Conservation (phyloP, 2,888 invertebrate genomes). For the Ethmia dodecea region DNA sequence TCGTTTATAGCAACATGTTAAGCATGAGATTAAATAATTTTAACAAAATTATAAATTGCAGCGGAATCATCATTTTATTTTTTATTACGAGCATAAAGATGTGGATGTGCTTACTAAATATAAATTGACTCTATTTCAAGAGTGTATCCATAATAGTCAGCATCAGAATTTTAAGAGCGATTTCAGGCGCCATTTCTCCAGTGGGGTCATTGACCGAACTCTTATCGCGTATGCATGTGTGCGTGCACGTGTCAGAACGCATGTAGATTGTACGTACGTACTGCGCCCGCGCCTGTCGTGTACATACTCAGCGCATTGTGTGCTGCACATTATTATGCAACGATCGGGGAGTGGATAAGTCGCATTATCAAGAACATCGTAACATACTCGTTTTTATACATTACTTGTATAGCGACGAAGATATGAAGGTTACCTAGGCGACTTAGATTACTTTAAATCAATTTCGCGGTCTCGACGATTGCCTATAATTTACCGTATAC, state of each 20-base stretch:
- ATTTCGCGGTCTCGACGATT: too few relatives aligned
- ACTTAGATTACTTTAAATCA: too few relatives aligned
- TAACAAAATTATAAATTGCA: too few relatives aligned
- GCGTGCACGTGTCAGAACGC: slow-evolving; percentile 35
- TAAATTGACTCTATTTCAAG: background rate
- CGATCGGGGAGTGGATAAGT: slow-evolving; percentile 43
- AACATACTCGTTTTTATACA: too few relatives aligned
- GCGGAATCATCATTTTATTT: too few relatives aligned
- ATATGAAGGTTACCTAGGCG: too few relatives aligned
- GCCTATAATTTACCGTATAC: too few relatives aligned
- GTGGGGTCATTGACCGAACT: slow-evolving; percentile 54
- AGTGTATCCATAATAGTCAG: background rate
- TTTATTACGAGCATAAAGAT: too few relatives aligned
- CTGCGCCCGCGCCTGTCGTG: slow-evolving; percentile 41
- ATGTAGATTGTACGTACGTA: slow-evolving; percentile 22
- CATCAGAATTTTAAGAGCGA: slow-evolving; percentile 31
- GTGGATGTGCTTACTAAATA: too few relatives aligned
- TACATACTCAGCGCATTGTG: slow-evolving; percentile 36
- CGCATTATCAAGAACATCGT: slow-evolving; percentile 40
- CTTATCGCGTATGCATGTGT: slow-evolving; percentile 52
- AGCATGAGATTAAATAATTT: too few relatives aligned
- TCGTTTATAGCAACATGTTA: too few relatives aligned
- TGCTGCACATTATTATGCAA: slow-evolving; percentile 57
- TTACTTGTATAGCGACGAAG: too few relatives aligned
- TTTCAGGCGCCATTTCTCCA: slow-evolving; percentile 67